A percentile compares a stretch with the other conserved stretches of the same genome.
phyloP scores from a whole-genome alignment of 53 echinoderm and acorn worm species.

The Echinarachnius parma region DNA sequence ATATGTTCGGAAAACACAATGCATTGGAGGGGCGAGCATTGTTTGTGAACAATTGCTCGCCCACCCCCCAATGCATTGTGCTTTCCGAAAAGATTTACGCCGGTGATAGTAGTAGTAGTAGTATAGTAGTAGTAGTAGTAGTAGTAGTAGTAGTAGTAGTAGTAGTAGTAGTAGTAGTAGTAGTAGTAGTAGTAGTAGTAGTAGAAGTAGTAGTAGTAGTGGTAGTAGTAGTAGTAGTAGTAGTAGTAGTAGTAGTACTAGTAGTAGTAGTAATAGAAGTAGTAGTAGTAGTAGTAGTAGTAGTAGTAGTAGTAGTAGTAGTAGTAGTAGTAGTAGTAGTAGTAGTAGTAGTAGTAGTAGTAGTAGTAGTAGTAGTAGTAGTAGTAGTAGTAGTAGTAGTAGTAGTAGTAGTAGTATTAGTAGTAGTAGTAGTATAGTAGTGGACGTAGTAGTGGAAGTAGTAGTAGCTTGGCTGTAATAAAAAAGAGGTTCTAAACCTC shows the following conservation, averaged over 20 bases:
- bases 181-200: constrained; percentile 1
- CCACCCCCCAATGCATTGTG: too few relatives aligned
- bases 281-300: constrained; percentile 1
- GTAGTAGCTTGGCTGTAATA: too few relatives aligned
- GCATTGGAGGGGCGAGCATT: too few relatives aligned
- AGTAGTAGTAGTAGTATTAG: too few relatives aligned
- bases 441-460: too few relatives aligned
- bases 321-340: constrained; percentile 1
- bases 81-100: too few relatives aligned
- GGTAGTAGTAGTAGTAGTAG: not conserved
- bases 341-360: constrained; percentile 1
- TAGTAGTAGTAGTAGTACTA: not conserved
- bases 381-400: too few relatives aligned
- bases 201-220: not conserved
- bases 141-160: constrained; percentile 1
- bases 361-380: constrained; percentile 1
- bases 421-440: too few relatives aligned
- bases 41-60: too few relatives aligned
- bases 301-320: constrained; percentile 1
- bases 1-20: too few relatives aligned
- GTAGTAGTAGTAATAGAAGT: not conserved
- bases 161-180: not conserved
- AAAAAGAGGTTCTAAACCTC: too few relatives aligned
- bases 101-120: too few relatives aligned
- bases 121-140: constrained; percentile 1